Base-by-base conservation (phyloP, 2,113 vertebrate genomes). In the Ardeotis arabs region DNA sequence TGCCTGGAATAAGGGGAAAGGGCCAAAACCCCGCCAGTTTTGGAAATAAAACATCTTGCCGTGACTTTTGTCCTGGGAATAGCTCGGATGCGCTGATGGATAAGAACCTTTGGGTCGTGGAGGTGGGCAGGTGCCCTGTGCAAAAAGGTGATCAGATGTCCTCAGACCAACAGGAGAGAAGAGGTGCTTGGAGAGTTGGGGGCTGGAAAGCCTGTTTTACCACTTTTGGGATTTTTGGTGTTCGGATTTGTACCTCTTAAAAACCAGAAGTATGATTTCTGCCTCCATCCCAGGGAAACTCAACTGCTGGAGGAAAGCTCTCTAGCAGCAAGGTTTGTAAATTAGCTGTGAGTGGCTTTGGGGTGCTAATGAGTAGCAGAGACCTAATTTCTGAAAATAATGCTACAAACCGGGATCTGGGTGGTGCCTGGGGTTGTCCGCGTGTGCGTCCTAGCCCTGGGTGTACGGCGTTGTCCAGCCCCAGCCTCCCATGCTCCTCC, bases 381-480 rank as follows among this genome's bases (percentile, higher is more conserved):
- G 17, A 63, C 31, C 5, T 41, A 12, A 27, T 29, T 58, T 53
- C 37, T 78, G 27, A 9, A 17, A 24, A 18, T 2, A 19, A 6
- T 2, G 2, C 12, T 44, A 33, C 15, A 55, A 63, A 73, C 29
- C 21, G 7, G 0, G 8, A 18, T 16, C 19, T 0, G 0, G 37
- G 7, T 14, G 33, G 22, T 4, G 4, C 2, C 0, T 3, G 31
- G 56, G 22, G 47, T 56, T 4, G 2, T 9, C 44, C 23, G 2
- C 1, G 0, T 4, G 25, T 0, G 1, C 1, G 6, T 31, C 39
- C 66, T 21, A 77, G 39, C 28, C 25, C 52, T 11, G 47, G 25
- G 17, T 0, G 12, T 13, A 49, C 53, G 10, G 31, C 0, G 0
- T 22, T 55, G 12, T 45, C 50, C 87, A 37, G 44, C 8, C 28